phyloP scores from a whole-genome alignment of 1,140 invertebrate genomes.

The Globodera rostochiensis region DNA sequence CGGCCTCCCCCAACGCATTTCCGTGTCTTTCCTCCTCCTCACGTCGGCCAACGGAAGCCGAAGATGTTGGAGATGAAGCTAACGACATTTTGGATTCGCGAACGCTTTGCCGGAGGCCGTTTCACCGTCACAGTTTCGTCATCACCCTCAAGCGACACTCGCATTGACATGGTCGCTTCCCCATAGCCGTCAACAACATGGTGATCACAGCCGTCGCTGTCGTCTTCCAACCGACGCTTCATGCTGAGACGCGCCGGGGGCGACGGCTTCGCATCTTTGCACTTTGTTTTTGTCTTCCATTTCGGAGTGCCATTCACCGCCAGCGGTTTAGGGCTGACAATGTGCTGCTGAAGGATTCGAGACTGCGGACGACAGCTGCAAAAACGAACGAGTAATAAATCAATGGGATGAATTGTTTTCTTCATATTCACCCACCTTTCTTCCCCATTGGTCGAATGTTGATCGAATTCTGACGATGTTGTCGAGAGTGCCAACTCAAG shows the following conservation, averaged over 20 bases:
- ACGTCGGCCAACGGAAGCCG: neutral
- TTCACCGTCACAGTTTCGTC: neutral
- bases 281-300: too few species aligned
- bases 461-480: neutral
- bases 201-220: neutral
- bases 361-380: too few species aligned
- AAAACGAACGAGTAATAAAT: too few species aligned
- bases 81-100: slow-evolving; percentile 21
- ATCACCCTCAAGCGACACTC: slow-evolving; percentile 8
- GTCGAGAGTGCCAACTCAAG: neutral
- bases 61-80: slow-evolving; percentile 26
- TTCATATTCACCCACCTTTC: neutral
- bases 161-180: neutral
- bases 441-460: too few species aligned
- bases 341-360: too few species aligned
- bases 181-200: neutral
- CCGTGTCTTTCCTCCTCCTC: neutral
- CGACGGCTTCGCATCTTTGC: neutral
- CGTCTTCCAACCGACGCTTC: neutral
- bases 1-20: neutral
- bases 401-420: too few species aligned
- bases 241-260: too few species aligned
- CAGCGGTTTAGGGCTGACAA: too few species aligned
- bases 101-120: slow-evolving; percentile 26
- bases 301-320: too few species aligned